Percentiles rank a stretch among this genome's conserved stretches.
These are phyloP conservation scores for Eubasilissa splendida DNA, from an alignment of 2,888 invertebrate species.

Conservation along the genomic window DNA sequence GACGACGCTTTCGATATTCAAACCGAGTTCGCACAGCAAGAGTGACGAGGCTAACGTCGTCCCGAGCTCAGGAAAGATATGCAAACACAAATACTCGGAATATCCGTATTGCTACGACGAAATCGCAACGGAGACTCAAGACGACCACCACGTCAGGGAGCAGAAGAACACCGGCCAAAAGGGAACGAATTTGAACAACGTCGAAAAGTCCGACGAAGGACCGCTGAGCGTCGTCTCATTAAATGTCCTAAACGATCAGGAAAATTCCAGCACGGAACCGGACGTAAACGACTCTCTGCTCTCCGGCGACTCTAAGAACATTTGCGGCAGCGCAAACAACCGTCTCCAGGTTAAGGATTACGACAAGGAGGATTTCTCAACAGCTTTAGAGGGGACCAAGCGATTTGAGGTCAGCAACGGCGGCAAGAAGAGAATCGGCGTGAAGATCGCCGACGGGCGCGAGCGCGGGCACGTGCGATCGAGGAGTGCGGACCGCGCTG, in stretches of 20 bases:
- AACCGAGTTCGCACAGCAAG: conserved; percentile 62
- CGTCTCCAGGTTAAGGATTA: conserved; percentile 64
- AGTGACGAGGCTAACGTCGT: conserved; percentile 65
- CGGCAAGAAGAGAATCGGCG: conserved; percentile 63
- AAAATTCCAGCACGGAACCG: conserved; percentile 48
- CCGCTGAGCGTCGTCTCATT: conserved; percentile 69
- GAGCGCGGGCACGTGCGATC: conserved; percentile 35
- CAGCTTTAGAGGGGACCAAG: conserved; percentile 56
- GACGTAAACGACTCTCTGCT: conserved; percentile 56
- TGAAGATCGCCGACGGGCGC: not conserved
- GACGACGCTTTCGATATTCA: conserved; percentile 39
- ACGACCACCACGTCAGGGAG: conserved; percentile 72
- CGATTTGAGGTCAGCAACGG: conserved; percentile 71
- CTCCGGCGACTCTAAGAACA: conserved; percentile 17
- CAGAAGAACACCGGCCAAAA: conserved; percentile 26
- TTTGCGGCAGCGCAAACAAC: conserved; percentile 35
- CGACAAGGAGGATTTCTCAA: conserved; percentile 63
- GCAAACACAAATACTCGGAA: conserved; percentile 91
- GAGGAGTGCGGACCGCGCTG: conserved; percentile 44
- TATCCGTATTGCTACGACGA: conserved; percentile 92
- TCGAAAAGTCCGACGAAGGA: conserved; percentile 65
- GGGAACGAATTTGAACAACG: conserved; percentile 21
- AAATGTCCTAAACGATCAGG: conserved; percentile 36
- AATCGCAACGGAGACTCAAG: conserved; percentile 82
- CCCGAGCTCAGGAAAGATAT: conserved; percentile 75